Conservation (phyloP, 1,140 invertebrate genomes). For the Neodiprion lecontei region DNA sequence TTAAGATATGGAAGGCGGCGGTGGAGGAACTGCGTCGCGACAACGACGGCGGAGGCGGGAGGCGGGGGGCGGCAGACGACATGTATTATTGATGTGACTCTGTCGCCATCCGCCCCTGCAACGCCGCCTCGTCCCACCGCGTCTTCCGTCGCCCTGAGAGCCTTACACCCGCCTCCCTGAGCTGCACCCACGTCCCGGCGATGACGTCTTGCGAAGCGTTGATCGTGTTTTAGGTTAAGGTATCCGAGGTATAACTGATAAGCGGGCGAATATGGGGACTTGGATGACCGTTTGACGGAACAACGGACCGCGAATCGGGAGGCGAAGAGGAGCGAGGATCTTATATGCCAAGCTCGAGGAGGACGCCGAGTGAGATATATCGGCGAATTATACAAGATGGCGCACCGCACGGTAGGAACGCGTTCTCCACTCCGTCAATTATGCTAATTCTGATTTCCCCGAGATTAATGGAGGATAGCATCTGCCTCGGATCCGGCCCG, state of each 20-base stretch:
- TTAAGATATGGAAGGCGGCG: conserved; percentile 34
- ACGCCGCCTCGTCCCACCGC: conserved; percentile 3
- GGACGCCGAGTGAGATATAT: conserved; percentile 60
- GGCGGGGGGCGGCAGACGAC: conserved; percentile 30
- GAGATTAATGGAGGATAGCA: conserved; percentile 61
- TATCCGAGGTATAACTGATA: no score
- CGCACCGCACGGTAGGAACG: conserved; percentile 57
- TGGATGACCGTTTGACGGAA: conserved; percentile 6
- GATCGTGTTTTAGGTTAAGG: neutral
- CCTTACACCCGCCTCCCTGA: neutral
- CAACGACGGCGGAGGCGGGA: conserved; percentile 23
- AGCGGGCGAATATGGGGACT: no score
- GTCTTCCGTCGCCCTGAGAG: neutral
- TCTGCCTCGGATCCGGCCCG: conserved; percentile 35
- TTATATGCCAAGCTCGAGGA: conserved; percentile 53
- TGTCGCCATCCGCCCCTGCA: conserved; percentile 32
- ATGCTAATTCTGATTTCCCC: conserved; percentile 60
- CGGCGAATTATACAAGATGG: conserved; percentile 57
- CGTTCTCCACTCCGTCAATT: conserved; percentile 61
- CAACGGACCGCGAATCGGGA: conserved; percentile 15
- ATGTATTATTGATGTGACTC: conserved; percentile 49
- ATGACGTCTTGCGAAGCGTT: conserved; percentile 29
- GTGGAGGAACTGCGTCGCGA: conserved; percentile 19
- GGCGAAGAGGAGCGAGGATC: conserved; percentile 15
- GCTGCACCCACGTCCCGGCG: conserved; percentile 19